Evolutionary conservation across 2,888 invertebrate genomes (phyloP).

Genomic region (Buathra laborator): DNA sequence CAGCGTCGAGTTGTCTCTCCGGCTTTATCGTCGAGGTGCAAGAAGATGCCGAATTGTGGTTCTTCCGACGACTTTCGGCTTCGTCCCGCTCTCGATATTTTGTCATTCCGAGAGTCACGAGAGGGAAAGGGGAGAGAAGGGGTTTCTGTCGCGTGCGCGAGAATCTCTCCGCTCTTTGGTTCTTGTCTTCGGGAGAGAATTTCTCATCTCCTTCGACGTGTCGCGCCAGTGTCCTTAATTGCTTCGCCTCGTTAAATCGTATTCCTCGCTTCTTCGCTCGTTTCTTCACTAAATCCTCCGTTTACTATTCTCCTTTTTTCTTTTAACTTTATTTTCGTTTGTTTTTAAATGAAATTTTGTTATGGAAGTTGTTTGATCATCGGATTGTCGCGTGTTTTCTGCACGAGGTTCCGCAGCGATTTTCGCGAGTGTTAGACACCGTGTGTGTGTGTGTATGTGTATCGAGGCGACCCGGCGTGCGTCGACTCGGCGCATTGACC

Average conservation of each 20-base stretch:
- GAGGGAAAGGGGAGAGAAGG: background rate
- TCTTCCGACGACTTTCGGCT: constrained; percentile 25
- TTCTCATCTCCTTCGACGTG: constrained; percentile 54
- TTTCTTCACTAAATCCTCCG: background rate
- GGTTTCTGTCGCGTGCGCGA: constrained; percentile 19
- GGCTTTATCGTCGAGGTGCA: constrained; percentile 18
- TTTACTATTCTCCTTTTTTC: background rate
- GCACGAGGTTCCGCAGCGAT: constrained; percentile 15
- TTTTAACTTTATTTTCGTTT: background rate
- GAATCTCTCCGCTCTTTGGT: constrained; percentile 28
- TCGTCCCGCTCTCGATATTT: constrained; percentile 33
- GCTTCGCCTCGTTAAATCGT: constrained; percentile 63
- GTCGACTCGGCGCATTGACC: constrained; percentile 48
- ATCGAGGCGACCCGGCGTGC: constrained; percentile 21
- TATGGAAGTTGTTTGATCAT: background rate
- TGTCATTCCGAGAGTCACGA: background rate
- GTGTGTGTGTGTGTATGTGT: background rate
- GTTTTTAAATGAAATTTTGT: background rate
- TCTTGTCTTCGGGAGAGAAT: constrained; percentile 22
- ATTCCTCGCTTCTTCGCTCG: constrained; percentile 54
- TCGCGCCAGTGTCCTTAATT: constrained; percentile 68
- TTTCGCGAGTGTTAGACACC: background rate
- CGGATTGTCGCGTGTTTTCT: constrained; percentile 4
- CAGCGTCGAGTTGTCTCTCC: background rate
- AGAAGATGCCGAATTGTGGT: constrained; percentile 38